Percentiles rank a stretch among this genome's conserved stretches.
Evolutionary conservation across 2,797 vertebrate genomes (phyloP).

Genomic region (Neoniphon sammara): DNA sequence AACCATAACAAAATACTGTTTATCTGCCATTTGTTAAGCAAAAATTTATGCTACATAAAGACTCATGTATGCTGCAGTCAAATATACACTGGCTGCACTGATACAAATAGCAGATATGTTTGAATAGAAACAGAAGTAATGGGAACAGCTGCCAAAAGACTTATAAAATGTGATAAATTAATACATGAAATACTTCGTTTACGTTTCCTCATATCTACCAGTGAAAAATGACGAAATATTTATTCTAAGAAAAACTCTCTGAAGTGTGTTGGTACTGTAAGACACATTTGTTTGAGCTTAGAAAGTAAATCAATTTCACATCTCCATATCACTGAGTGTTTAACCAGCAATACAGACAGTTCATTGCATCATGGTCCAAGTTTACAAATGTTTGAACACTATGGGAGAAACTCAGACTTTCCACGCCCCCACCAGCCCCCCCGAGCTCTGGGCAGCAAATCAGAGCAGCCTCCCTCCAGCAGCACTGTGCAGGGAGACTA

Average conservation of each 20-base stretch:
- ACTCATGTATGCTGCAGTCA: too few species aligned
- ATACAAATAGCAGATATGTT: too few species aligned
- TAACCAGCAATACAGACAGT: conserved; percentile 38
- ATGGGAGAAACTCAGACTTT: conserved; percentile 44
- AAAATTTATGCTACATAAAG: too few species aligned
- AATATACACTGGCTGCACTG: too few species aligned
- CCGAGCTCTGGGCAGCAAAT: conserved; percentile 68
- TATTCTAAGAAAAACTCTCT: too few species aligned
- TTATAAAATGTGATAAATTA: too few species aligned
- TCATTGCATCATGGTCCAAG: conserved; percentile 72
- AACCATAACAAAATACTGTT: not conserved
- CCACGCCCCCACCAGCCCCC: conserved; percentile 36
- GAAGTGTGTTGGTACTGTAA: not conserved
- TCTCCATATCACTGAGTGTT: not conserved
- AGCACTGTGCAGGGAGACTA: conserved; percentile 50
- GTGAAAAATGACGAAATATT: too few species aligned
- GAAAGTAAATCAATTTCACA: not conserved
- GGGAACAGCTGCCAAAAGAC: too few species aligned
- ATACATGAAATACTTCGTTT: too few species aligned
- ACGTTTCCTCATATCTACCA: too few species aligned
- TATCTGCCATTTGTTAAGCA: too few species aligned
- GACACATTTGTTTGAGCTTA: conserved; percentile 11
- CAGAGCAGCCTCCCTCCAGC: conserved; percentile 54
- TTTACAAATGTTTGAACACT: conserved; percentile 26
- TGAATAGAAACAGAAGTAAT: too few species aligned